Evolutionary conservation across 2,888 invertebrate species (phyloP).

Genomic region (Agonopterix arenella): DNA sequence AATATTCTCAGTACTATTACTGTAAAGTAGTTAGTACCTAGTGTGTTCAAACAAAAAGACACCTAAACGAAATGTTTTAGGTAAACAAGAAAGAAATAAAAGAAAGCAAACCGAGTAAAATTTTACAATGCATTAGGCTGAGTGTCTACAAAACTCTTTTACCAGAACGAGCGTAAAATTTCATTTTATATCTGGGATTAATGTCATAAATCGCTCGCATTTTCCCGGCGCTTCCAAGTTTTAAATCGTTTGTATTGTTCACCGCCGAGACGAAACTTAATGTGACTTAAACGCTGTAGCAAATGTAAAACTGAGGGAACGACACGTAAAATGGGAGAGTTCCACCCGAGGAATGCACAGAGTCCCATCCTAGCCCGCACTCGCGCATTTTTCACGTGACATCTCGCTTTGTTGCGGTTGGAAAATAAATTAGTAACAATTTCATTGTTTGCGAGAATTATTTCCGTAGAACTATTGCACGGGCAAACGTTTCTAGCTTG

Average conservation of each 20-base stretch:
- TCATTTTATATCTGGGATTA: slow-evolving; percentile 58
- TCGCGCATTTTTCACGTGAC: slow-evolving; percentile 72
- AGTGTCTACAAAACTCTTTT: slow-evolving; percentile 40
- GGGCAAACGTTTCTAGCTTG: slow-evolving; percentile 6
- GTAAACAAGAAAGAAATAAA: neutral
- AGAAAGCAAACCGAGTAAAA: neutral
- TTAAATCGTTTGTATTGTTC: slow-evolving; percentile 60
- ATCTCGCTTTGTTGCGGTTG: slow-evolving; percentile 73
- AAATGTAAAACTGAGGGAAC: slow-evolving; percentile 55
- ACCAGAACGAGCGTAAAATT: slow-evolving; percentile 42
- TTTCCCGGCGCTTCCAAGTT: slow-evolving; percentile 41
- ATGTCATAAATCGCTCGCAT: slow-evolving; percentile 56
- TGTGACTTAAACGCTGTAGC: slow-evolving; percentile 59
- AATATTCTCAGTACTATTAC: no score
- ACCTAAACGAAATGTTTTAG: no score
- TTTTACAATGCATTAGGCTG: slow-evolving; percentile 39
- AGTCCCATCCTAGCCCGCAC: slow-evolving; percentile 46
- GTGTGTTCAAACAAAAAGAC: no score
- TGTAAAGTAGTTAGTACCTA: no score
- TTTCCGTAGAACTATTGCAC: slow-evolving; percentile 31
- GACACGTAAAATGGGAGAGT: slow-evolving; percentile 54
- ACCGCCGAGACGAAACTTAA: slow-evolving; percentile 52
- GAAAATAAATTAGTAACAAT: slow-evolving; percentile 75
- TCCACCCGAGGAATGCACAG: slow-evolving; percentile 58
- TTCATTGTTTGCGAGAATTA: slow-evolving; percentile 72